phyloP scores from a whole-genome alignment of 2,113 vertebrate genomes.

The Sinosuthora webbiana region DNA sequence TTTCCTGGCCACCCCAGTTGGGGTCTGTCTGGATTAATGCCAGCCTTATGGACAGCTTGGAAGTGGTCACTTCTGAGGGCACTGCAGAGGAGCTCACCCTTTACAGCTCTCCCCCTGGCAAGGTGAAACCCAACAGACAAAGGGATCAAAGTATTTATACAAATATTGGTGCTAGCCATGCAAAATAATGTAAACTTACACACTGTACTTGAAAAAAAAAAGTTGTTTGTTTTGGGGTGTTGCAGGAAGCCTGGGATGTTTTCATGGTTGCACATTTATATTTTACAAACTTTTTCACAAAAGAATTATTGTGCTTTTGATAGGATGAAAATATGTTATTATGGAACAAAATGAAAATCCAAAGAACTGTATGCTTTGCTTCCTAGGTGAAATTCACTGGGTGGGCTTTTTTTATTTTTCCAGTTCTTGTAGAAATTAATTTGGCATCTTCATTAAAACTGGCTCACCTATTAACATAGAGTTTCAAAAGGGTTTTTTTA shows the following conservation, averaged over 20 bases:
- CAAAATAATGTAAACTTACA: slow-evolving; percentile 38
- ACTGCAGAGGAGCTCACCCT: slow-evolving; percentile 27
- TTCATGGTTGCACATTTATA: slow-evolving; percentile 15
- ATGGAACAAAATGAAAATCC: slow-evolving; percentile 13
- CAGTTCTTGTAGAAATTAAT: slow-evolving; percentile 43
- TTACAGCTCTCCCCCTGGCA: background rate
- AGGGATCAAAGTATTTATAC: slow-evolving; percentile 40
- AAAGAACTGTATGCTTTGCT: background rate
- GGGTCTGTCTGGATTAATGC: slow-evolving; percentile 35
- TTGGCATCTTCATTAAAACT: slow-evolving; percentile 24
- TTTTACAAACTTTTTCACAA: slow-evolving; percentile 59
- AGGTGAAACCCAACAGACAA: slow-evolving; percentile 28
- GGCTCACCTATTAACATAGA: background rate
- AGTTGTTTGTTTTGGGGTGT: slow-evolving; percentile 47
- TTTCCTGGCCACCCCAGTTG: background rate
- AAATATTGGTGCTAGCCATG: background rate
- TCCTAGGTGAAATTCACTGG: slow-evolving; percentile 31
- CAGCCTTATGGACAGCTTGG: background rate
- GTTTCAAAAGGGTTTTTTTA: background rate
- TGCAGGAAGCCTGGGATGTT: slow-evolving; percentile 18
- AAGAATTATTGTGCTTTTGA: slow-evolving; percentile 52
- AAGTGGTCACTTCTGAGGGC: background rate
- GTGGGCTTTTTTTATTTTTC: background rate
- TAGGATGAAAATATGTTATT: slow-evolving; percentile 17
- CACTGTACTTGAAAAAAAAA: background rate